A percentile compares a stretch with the other conserved stretches of the same genome.
phyloP scores from a whole-genome alignment of 2,888 invertebrate genomes.

The Athalia cordata region DNA sequence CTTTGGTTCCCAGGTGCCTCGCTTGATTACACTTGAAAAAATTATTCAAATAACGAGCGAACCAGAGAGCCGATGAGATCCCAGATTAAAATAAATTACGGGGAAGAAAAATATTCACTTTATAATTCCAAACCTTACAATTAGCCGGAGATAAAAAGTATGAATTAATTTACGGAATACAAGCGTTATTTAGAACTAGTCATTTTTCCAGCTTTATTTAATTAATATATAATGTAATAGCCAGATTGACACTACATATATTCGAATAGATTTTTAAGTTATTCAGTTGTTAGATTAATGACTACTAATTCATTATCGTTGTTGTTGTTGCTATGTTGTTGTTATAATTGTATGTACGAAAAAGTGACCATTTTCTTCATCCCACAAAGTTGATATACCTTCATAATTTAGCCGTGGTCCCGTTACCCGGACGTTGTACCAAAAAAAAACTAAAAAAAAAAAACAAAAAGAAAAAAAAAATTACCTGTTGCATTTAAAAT shows the following conservation, averaged over 20 bases:
- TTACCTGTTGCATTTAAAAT: too few relatives aligned
- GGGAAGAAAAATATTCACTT: neutral
- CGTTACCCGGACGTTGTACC: conserved; percentile 22
- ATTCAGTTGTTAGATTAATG: too few relatives aligned
- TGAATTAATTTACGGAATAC: neutral
- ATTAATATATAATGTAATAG: neutral
- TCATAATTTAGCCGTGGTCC: neutral
- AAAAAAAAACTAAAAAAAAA: neutral
- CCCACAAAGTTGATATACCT: neutral
- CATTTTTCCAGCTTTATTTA: conserved; percentile 51
- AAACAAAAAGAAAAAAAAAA: too few relatives aligned
- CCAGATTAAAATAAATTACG: too few relatives aligned
- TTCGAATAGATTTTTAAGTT: too few relatives aligned
- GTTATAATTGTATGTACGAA: too few relatives aligned
- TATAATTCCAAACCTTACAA: neutral
- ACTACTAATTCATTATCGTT: neutral
- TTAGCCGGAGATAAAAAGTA: neutral
- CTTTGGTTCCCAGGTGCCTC: too few relatives aligned
- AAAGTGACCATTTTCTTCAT: too few relatives aligned
- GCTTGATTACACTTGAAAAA: too few relatives aligned
- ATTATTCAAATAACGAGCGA: too few relatives aligned
- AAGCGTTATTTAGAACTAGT: conserved; percentile 51
- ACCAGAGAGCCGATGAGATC: too few relatives aligned
- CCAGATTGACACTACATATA: conserved; percentile 30
- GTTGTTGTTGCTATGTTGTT: neutral